Evolutionary conservation across 2,797 vertebrate genomes (phyloP).

Genomic region (Holocentrus rufus): DNA sequence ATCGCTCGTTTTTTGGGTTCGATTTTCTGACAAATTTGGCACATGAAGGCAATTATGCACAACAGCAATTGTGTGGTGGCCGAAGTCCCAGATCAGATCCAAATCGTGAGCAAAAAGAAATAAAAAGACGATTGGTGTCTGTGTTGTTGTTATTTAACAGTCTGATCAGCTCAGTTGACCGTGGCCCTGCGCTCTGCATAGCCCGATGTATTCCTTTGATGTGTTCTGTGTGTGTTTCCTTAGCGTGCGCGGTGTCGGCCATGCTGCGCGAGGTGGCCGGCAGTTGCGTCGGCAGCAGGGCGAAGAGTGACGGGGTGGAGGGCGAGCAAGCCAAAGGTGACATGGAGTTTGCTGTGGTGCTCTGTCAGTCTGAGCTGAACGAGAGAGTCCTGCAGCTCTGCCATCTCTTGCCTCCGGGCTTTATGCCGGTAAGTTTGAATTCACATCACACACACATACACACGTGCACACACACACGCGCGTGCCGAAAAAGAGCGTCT

Average conservation of each 20-base stretch:
- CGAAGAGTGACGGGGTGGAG: slow-evolving; percentile 47
- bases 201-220: too few relatives aligned
- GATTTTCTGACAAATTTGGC: too few relatives aligned
- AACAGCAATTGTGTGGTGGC: too few relatives aligned
- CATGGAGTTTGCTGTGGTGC: slow-evolving; percentile 76
- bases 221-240: slow-evolving; percentile 22
- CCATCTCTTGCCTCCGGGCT: slow-evolving; percentile 86
- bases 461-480: slow-evolving; percentile 8
- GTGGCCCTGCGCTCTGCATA: too few relatives aligned
- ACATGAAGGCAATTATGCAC: too few relatives aligned
- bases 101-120: too few relatives aligned
- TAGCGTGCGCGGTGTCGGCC: slow-evolving; percentile 88
- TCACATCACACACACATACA: slow-evolving; percentile 57
- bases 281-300: slow-evolving; percentile 69
- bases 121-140: too few relatives aligned
- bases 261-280: slow-evolving; percentile 83
- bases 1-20: too few relatives aligned
- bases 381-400: slow-evolving; percentile 85
- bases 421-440: slow-evolving; percentile 84
- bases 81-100: too few relatives aligned
- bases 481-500: slow-evolving; percentile 39
- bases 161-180: too few relatives aligned
- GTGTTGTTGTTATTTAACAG: too few relatives aligned
- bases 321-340: slow-evolving; percentile 66
- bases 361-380: slow-evolving; percentile 85